phyloP scores from a whole-genome alignment of 53 echinoderm and acorn worm species.

The Paracentrotus lividus region DNA sequence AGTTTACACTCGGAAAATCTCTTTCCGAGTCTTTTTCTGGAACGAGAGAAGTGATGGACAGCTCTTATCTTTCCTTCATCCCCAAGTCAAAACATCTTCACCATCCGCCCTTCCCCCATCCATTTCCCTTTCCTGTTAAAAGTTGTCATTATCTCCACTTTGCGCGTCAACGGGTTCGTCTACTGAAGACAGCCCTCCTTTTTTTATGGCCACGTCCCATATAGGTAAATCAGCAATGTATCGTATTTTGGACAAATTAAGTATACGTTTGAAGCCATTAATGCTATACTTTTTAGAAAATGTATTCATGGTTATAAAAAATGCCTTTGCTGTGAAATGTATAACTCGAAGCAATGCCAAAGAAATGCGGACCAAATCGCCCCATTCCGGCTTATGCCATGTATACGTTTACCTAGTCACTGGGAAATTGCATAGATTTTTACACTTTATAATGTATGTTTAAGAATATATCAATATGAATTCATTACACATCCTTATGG shows the following conservation, averaged over 20 bases:
- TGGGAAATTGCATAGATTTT: not conserved
- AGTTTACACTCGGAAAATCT: conserved; percentile 67
- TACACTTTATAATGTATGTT: not conserved
- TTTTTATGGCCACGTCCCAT: not conserved
- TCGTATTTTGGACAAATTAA: no score
- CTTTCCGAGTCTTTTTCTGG: conserved; percentile 35
- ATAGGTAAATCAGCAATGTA: not conserved
- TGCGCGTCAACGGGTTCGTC: not conserved
- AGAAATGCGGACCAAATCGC: no score
- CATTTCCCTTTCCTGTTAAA: conserved; percentile 54
- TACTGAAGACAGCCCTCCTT: not conserved
- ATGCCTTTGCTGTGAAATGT: not conserved
- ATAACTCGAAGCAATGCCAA: no score
- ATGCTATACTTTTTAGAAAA: no score
- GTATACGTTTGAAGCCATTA: no score
- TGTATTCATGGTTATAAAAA: not conserved
- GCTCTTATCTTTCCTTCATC: conserved; percentile 30
- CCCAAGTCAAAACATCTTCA: conserved; percentile 45
- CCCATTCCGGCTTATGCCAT: no score
- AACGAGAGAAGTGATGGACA: conserved; percentile 16
- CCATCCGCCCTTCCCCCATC: conserved; percentile 36
- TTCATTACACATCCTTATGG: not conserved
- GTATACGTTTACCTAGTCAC: not conserved
- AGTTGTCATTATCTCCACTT: not conserved
- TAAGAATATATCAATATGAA: not conserved